phyloP scores from a whole-genome alignment of 2,797 vertebrate genomes.

The Coreius guichenoti region DNA sequence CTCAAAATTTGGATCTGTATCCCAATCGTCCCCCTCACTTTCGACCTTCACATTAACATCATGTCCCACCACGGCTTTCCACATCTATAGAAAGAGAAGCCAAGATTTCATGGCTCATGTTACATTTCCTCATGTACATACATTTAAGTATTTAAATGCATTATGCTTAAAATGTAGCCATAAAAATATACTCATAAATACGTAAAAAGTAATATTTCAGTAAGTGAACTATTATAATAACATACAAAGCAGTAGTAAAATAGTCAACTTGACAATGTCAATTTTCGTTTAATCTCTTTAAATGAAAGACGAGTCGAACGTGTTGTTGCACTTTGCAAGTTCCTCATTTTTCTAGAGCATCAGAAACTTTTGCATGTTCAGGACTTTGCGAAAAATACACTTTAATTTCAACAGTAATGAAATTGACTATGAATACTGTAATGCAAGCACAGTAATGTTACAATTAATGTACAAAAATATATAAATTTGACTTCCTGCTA shows the following conservation, averaged over 20 bases:
- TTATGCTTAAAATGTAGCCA: background rate
- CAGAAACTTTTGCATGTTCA: background rate
- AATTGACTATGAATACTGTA: background rate
- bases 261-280: background rate
- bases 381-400: background rate
- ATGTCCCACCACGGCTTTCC: constrained; percentile 93
- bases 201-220: background rate
- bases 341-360: constrained; percentile 43
- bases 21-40: constrained; percentile 91
- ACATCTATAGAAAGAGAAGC: constrained; percentile 82
- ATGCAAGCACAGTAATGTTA: background rate
- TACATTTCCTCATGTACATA: background rate
- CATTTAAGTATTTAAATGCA: background rate
- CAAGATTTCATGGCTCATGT: background rate
- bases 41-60: constrained; percentile 83
- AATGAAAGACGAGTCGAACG: background rate
- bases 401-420: background rate
- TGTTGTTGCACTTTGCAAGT: constrained; percentile 10
- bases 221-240: background rate
- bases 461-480: background rate
- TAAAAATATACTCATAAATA: background rate
- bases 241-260: background rate
- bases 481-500: constrained; percentile 1
- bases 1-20: constrained; percentile 97
- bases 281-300: background rate